Evolutionary conservation across 2,797 vertebrate species (phyloP).

Genomic region (Rhodeus uyekii): DNA sequence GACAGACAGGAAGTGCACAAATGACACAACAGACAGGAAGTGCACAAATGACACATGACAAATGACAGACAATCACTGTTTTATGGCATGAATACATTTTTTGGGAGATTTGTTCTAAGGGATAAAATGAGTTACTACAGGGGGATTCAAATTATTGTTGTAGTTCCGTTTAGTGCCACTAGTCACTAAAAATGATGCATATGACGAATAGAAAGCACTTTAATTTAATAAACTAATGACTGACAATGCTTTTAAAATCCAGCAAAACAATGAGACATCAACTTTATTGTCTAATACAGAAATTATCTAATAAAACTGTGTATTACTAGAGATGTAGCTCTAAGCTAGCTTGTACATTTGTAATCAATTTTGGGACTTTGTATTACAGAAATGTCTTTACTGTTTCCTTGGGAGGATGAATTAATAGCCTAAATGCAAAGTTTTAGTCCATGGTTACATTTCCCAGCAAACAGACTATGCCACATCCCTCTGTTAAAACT

Average conservation of each 20-base stretch:
- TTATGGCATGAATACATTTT: too few species aligned
- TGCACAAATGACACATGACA: too few species aligned
- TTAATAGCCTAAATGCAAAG: background rate
- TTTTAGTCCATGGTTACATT: background rate
- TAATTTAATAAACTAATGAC: background rate
- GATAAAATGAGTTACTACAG: too few species aligned
- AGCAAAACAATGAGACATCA: background rate
- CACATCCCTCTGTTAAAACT: conserved; percentile 11
- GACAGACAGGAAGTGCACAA: too few species aligned
- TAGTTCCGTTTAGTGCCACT: background rate
- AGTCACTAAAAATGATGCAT: background rate
- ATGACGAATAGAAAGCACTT: background rate
- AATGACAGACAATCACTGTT: too few species aligned
- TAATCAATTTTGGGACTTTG: background rate
- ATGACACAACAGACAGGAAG: too few species aligned
- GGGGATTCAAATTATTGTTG: background rate
- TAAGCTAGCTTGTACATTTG: background rate
- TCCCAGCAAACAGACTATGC: background rate
- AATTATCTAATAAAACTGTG: background rate
- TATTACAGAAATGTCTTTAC: background rate
- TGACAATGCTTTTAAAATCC: too few species aligned
- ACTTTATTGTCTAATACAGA: background rate
- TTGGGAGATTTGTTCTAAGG: too few species aligned
- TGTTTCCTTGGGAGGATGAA: background rate
- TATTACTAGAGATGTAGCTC: background rate